These are phyloP conservation scores for Ecliptopera silaceata DNA, from an alignment of 2,888 invertebrate species.

Conservation along the genomic window DNA sequence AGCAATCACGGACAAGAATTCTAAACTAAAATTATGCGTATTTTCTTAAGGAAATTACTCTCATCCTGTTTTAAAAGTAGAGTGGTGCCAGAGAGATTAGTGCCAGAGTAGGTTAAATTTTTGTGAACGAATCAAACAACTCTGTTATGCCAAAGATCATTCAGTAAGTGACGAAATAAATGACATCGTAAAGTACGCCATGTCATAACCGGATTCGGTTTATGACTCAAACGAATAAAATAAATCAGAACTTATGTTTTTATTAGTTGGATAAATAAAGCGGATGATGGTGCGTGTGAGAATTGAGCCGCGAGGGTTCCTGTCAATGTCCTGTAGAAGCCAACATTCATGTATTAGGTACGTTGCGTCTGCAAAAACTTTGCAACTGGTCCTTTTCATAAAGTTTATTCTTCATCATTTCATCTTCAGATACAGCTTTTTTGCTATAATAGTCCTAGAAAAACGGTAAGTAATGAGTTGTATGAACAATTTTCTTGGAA, in stretches of 20 bases:
- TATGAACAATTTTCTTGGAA: no score
- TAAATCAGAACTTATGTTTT: conserved; percentile 3
- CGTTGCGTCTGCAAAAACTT: no score
- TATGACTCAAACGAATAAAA: conserved; percentile 13
- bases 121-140: neutral
- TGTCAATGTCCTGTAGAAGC: no score
- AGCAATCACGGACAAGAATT: conserved; percentile 47
- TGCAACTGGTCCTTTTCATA: no score
- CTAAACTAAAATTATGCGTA: conserved; percentile 35
- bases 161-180: conserved; percentile 3
- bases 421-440: no score
- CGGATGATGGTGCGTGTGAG: no score
- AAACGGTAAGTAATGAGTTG: no score
- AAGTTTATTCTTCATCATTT: no score
- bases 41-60: conserved; percentile 50
- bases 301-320: no score
- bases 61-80: conserved; percentile 44
- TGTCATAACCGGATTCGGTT: conserved; percentile 19
- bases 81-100: neutral
- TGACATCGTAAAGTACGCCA: conserved; percentile 2
- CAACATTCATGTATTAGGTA: no score
- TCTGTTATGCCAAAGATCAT: neutral
- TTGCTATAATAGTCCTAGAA: no score
- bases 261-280: neutral
- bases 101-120: conserved; percentile 2